Conservation (phyloP, 2,888 invertebrate genomes). For the Ectemnius lituratus region DNA sequence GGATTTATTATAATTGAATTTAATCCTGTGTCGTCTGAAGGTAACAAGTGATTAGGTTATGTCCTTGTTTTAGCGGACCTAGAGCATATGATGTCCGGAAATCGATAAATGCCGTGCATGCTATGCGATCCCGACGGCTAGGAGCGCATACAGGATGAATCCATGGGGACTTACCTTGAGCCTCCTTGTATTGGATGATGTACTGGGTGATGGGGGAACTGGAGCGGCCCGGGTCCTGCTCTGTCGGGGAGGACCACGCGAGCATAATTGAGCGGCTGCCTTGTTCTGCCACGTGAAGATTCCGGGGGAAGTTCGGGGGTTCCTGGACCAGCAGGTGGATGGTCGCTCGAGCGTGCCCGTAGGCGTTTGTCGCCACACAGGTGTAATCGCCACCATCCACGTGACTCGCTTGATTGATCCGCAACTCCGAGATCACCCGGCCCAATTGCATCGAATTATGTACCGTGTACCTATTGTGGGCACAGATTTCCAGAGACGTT, state of each 20-base stretch:
- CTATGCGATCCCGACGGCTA: no score
- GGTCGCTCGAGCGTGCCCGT: slow-evolving; percentile 81
- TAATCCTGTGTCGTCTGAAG: no score
- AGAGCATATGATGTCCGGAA: slow-evolving; percentile 10
- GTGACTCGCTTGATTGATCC: slow-evolving; percentile 79
- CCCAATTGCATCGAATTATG: slow-evolving; percentile 73
- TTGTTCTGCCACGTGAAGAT: slow-evolving; percentile 80
- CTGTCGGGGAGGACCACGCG: slow-evolving; percentile 80
- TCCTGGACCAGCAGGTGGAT: slow-evolving; percentile 80
- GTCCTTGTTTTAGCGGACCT: background rate
- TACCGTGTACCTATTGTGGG: slow-evolving; percentile 65
- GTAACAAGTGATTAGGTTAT: no score
- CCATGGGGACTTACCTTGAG: slow-evolving; percentile 77
- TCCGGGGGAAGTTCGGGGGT: slow-evolving; percentile 82
- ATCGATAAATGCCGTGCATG: no score
- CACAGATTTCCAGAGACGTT: no score
- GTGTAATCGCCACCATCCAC: slow-evolving; percentile 81
- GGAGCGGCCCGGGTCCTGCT: slow-evolving; percentile 76
- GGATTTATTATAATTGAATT: no score
- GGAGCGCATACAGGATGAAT: slow-evolving; percentile 12
- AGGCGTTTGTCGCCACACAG: slow-evolving; percentile 82
- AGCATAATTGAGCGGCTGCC: slow-evolving; percentile 81
- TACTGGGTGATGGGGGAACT: slow-evolving; percentile 81
- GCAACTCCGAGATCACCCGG: slow-evolving; percentile 80
- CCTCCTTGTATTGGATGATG: slow-evolving; percentile 82